Evolutionary conservation across 64 coral and sea anemone genomes (phyloP), one percentile per base, ranked within the genome.

Genomic region (Actinia equina): DNA sequence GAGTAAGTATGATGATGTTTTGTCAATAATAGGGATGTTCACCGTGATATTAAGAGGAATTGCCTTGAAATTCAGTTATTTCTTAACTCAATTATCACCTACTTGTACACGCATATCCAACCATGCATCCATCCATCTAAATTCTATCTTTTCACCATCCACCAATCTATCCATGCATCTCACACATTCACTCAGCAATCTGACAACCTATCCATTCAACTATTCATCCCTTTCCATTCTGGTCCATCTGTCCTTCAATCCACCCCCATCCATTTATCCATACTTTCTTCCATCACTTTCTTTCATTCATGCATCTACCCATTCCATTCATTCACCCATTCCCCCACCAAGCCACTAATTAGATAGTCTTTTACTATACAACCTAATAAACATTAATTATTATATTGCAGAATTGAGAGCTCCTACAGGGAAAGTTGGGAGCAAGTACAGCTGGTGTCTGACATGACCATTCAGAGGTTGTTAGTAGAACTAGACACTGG

Each of bases 401-500:
- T 85, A 11, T 37, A 44, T 82, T 94, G 30, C 42, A 98, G 95
- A 54, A 98, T 98, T 81, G 87, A 92, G n/a, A 20, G 84, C 37
- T 98, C 93, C 54, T 94, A 92, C 77, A 61, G 77, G 51, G 92
- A 94, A 27, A 98, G 95, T 49, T 94, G 95, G 84, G 89, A 94
- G 27, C 95, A 98, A 59, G 93, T 98, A 14, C 88, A 92, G 27
- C 52, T 67, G 55, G 93, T 98, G 43, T 98, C 93, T 80, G 87
- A 94, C 18, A 82, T 89, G 84, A 98, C 95, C 17, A 87, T 98
- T 22, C 89, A 98, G 42, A 86, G 95, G 80, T 82, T 98, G 2
- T 59, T 98, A 54, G 61, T 98, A 19, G 95, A 98, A 77, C 80
- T 98, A 15, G 93, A 98, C 58, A 94, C 95, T 15, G 95, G 95